A percentile compares a stretch with the other conserved stretches of the same genome.
These are phyloP conservation scores for Busseola fusca DNA, from an alignment of 2,888 invertebrate species.

Conservation along the genomic window DNA sequence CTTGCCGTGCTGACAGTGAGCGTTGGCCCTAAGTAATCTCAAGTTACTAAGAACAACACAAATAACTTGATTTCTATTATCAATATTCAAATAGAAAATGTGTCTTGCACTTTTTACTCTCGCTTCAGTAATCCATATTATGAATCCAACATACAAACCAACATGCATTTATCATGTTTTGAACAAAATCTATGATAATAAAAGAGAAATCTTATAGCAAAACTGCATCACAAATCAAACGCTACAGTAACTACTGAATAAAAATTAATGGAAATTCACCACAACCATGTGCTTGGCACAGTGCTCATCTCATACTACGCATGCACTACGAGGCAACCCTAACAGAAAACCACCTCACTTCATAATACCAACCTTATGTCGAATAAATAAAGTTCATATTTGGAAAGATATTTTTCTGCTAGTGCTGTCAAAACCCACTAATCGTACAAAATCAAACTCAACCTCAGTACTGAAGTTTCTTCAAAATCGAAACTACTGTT, in stretches of 20 bases:
- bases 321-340: slow-evolving; percentile 81
- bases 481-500: slow-evolving; percentile 54
- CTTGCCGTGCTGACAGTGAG: too few relatives aligned
- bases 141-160: slow-evolving; percentile 76
- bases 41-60: neutral
- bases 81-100: too few relatives aligned
- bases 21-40: too few relatives aligned
- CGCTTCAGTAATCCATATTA: slow-evolving; percentile 5
- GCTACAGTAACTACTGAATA: slow-evolving; percentile 75
- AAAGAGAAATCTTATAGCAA: slow-evolving; percentile 83
- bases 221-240: slow-evolving; percentile 85
- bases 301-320: slow-evolving; percentile 82
- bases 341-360: slow-evolving; percentile 44
- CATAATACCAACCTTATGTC: slow-evolving; percentile 53
- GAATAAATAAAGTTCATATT: slow-evolving; percentile 55
- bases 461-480: slow-evolving; percentile 37
- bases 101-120: neutral
- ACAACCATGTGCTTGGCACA: slow-evolving; percentile 87
- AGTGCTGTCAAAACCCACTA: slow-evolving; percentile 54
- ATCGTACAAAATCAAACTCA: slow-evolving; percentile 51
- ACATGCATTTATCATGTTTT: slow-evolving; percentile 76
- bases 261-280: slow-evolving; percentile 77
- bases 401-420: slow-evolving; percentile 33
- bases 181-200: slow-evolving; percentile 77
- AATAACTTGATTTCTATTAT: neutral